Percentiles rank a stretch among this genome's conserved stretches.
Conservation (phyloP, 2,797 vertebrate genomes). For the Chromis chromis region DNA sequence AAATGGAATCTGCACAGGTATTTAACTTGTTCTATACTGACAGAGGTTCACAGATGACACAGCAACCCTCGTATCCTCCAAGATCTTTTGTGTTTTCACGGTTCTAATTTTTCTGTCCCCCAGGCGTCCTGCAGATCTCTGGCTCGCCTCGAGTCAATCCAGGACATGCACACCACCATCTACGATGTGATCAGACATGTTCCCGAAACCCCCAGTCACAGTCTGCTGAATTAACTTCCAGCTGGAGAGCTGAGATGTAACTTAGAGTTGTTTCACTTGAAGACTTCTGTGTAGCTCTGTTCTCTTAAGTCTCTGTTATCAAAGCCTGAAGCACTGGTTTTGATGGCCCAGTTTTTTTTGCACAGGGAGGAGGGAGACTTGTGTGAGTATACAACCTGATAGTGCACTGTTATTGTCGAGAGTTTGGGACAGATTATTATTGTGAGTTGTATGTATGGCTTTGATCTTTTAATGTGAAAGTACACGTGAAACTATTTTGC, state of each 20-base stretch:
- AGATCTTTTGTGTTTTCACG: not conserved
- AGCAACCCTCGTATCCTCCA: not conserved
- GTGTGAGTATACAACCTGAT: conserved; percentile 55
- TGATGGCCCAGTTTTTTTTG: conserved; percentile 55
- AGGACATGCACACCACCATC: conserved; percentile 89
- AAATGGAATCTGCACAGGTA: conserved; percentile 88
- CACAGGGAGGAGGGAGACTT: conserved; percentile 60
- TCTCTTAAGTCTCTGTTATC: conserved; percentile 35
- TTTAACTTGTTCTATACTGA: not conserved
- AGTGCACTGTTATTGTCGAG: conserved; percentile 68
- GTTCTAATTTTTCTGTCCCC: conserved; percentile 51
- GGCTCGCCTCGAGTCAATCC: conserved; percentile 82
- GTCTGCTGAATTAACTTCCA: conserved; percentile 83
- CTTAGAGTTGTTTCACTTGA: conserved; percentile 39
- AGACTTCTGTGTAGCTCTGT: conserved; percentile 59
- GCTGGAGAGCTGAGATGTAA: conserved; percentile 19
- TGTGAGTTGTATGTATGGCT: conserved; percentile 48
- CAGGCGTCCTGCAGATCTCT: conserved; percentile 88
- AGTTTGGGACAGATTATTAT: conserved; percentile 35
- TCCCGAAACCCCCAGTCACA: conserved; percentile 87
- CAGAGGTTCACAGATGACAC: not conserved
- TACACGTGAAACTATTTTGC: conserved; percentile 4
- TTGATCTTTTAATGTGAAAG: conserved; percentile 33
- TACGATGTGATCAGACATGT: conserved; percentile 95
- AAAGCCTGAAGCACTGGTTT: conserved; percentile 42